A percentile compares a stretch with the other conserved stretches of the same genome.
These are phyloP conservation scores for Silurus asotus DNA, from an alignment of 2,113 vertebrate genomes.

Conservation along the genomic window DNA sequence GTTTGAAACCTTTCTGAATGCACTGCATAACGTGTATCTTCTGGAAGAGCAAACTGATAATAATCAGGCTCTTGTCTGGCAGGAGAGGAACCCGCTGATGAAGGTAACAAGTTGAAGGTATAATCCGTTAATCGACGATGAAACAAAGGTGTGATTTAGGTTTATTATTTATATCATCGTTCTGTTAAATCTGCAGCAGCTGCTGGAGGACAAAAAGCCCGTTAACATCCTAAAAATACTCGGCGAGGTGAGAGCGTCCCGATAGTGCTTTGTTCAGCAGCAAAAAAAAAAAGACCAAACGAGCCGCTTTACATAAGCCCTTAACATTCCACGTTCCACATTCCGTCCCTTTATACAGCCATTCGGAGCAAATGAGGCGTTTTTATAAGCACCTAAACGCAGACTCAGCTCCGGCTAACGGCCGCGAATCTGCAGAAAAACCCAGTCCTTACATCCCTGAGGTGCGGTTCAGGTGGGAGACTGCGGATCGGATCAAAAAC, in stretches of 20 bases:
- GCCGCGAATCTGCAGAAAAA: background rate
- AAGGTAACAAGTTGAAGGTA: background rate
- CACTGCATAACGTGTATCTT: too few species aligned
- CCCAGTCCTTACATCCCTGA: background rate
- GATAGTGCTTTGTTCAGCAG: constrained; percentile 6
- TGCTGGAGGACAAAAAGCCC: background rate
- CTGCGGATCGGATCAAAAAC: background rate
- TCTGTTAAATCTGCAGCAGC: background rate
- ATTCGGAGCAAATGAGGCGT: constrained; percentile 27
- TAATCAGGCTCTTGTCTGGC: too few species aligned
- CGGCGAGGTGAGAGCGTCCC: background rate
- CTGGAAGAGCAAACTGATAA: too few species aligned
- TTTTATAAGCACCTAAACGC: constrained; percentile 4
- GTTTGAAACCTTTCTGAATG: too few species aligned
- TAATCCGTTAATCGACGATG: background rate
- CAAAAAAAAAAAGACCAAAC: background rate
- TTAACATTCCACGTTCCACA: constrained; percentile 13
- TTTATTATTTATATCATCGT: background rate
- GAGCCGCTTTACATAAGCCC: background rate
- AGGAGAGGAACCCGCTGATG: too few species aligned
- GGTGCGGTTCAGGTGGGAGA: background rate
- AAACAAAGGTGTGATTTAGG: too few species aligned
- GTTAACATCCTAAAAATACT: background rate
- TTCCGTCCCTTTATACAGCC: background rate
- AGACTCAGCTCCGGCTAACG: background rate